Conservation (phyloP, 2,797 vertebrate species). For the Dipus sagitta region DNA sequence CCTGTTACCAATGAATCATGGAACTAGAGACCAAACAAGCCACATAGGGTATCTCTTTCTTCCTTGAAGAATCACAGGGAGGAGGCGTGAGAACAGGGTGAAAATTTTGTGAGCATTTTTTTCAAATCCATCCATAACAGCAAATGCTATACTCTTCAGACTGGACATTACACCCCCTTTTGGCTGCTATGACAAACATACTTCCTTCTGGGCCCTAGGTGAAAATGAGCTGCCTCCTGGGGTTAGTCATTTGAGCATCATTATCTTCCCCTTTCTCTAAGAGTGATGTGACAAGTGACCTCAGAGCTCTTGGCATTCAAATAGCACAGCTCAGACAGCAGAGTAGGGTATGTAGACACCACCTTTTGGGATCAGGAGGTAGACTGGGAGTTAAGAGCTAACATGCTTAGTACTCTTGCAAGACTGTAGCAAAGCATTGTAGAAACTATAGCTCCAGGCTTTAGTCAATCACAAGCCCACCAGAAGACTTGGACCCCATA, state of each 20-base stretch:
- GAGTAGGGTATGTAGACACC: background rate
- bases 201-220: background rate
- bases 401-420: background rate
- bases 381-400: background rate
- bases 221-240: background rate
- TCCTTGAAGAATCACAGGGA: background rate
- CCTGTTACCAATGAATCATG: background rate
- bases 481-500: background rate
- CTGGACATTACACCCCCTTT: background rate
- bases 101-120: background rate
- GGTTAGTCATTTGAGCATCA: background rate
- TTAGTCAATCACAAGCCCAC: background rate
- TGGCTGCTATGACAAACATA: background rate
- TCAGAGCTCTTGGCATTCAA: background rate
- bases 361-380: background rate
- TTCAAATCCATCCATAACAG: background rate
- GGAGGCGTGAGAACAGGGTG: background rate
- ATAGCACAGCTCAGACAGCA: background rate
- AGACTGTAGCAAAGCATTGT: background rate
- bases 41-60: background rate
- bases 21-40: background rate
- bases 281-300: background rate
- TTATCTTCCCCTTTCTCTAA: background rate
- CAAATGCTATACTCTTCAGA: background rate
- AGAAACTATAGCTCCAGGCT: background rate